Evolutionary conservation across 2,888 invertebrate species (phyloP), one percentile per base, ranked within the genome.

Genomic region (Tetragnatha montana): DNA sequence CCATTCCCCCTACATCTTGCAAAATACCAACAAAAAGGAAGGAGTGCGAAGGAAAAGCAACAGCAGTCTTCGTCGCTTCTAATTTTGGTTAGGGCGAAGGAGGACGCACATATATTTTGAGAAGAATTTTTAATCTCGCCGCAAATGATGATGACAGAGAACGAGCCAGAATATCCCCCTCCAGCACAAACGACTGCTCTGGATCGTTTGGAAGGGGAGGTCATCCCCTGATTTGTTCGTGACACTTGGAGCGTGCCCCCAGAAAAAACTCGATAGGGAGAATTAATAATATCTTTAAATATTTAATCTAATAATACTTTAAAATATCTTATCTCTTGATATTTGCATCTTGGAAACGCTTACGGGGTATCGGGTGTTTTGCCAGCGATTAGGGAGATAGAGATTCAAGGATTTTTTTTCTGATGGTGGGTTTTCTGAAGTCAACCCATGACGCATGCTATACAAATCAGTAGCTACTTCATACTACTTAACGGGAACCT

Each of bases 51-150:
- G 74, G 76, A 82, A 73, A 85, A 85, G 81, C 81, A 85, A 75
- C 69, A 81, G 21, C 73, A n/a, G 51, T 21, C 75, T 69, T 47
- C 71, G n/a, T 68, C 69, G 80, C 81, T 89, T 71, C 89, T 89
- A 89, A 78, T 89, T 89, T 89, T 89, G 89, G 89, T 89, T 81
- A 85, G 85, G 81, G 35, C 76, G 76, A 76, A 75, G 88, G 88
- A 84, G 74, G 89, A 76, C 74, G 69, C 49, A 70, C 17, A 50
- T 74, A 86, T 85, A 85, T 89, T 85, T 81, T 21, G 68, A 49
- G 79, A 17, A 14, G 47, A 60, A 83, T 82, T 50, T 74, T 60
- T 82, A 73, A 82, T 35, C n/a, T 60, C 60, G 19, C 14, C 6
- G 22, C 50, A 17, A 10, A 60, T 17, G 17, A 17, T 12, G 60